phyloP scores from a whole-genome alignment of 2,113 vertebrate species.

The Ariopsis seemanni region DNA sequence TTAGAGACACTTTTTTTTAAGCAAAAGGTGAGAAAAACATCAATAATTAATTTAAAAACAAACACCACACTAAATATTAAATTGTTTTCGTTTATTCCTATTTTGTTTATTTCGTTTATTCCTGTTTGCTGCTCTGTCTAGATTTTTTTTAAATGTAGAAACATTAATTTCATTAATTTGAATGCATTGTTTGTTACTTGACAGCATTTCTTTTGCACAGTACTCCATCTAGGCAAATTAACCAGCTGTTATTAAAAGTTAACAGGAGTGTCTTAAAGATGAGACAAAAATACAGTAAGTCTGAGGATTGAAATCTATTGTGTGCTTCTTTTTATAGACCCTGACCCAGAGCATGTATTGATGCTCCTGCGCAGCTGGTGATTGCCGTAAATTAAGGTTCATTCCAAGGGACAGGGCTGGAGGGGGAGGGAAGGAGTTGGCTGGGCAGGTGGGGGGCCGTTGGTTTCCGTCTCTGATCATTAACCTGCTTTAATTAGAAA shows the following conservation, averaged over 20 bases:
- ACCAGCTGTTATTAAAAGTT: background rate
- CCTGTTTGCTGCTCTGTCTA: no score
- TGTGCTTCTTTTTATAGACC: background rate
- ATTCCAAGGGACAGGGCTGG: slow-evolving; percentile 55
- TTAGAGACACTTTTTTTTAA: no score
- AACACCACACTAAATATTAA: no score
- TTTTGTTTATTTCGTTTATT: no score
- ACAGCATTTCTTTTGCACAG: no score
- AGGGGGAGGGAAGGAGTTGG: slow-evolving; percentile 39
- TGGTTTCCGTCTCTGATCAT: slow-evolving; percentile 66
- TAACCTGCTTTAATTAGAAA: slow-evolving; percentile 65
- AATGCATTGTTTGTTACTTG: no score
- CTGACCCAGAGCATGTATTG: slow-evolving; percentile 6
- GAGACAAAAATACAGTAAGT: no score
- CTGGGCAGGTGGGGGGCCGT: slow-evolving; percentile 28
- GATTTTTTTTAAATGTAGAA: no score
- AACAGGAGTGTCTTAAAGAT: background rate
- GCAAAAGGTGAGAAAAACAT: no score
- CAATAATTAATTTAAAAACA: no score
- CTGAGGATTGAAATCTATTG: background rate
- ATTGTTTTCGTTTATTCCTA: no score
- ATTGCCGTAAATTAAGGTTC: slow-evolving; percentile 76
- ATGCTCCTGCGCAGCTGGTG: slow-evolving; percentile 66
- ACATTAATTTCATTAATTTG: no score
- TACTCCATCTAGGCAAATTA: background rate